These are phyloP conservation scores for Scrobipalpa costella DNA, from an alignment of 2,888 invertebrate genomes.

Conservation along the genomic window DNA sequence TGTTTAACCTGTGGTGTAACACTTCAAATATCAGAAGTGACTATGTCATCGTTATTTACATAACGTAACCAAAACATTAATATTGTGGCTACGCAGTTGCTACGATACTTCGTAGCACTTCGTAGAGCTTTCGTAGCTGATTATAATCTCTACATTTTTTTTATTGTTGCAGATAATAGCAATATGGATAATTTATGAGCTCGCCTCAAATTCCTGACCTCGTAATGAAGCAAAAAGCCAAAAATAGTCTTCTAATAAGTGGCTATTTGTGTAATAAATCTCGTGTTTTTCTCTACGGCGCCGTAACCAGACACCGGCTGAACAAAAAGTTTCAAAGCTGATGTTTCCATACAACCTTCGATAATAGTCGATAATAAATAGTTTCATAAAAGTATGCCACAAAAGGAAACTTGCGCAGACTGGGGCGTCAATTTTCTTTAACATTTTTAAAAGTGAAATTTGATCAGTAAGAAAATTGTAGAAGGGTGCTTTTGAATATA, in stretches of 20 bases:
- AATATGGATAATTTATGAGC: constrained; percentile 8
- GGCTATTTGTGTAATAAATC: constrained; percentile 21
- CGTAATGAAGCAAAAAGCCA: constrained; percentile 12
- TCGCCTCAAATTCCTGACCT: constrained; percentile 4
- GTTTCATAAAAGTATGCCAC: background rate
- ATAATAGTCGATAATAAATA: constrained; percentile 1
- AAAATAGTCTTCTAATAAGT: constrained; percentile 23
- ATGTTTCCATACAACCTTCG: background rate
- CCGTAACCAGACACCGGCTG: constrained; percentile 20
- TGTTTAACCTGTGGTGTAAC: background rate
- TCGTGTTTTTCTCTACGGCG: constrained; percentile 27
- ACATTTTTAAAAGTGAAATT: background rate
- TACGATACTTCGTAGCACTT: background rate
- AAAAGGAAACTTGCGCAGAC: background rate
- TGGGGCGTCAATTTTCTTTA: background rate
- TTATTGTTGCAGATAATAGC: background rate
- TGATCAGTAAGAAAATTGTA: too few relatives aligned
- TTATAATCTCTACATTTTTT: background rate
- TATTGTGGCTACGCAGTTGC: background rate
- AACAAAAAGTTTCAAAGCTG: constrained; percentile 1
- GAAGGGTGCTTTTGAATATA: background rate
- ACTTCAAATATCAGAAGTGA: background rate
- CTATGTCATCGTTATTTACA: background rate
- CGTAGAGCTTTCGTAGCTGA: constrained; percentile 9
- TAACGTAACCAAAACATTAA: background rate